These are phyloP conservation scores for Carposina sasakii DNA, from an alignment of 1,140 invertebrate species.

Conservation along the genomic window DNA sequence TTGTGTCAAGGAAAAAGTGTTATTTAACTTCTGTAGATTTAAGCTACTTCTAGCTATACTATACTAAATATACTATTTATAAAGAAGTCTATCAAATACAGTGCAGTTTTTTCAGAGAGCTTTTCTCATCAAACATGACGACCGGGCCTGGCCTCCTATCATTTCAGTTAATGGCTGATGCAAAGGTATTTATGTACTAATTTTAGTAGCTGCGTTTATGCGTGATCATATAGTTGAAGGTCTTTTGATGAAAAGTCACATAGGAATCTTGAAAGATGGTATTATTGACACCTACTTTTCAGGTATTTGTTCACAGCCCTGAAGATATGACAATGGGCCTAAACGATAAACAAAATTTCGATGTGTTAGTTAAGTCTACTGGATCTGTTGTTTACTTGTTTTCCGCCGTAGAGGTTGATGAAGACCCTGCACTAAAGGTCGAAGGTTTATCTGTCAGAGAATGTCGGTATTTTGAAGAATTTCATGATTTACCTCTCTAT, in stretches of 20 bases:
- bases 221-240: background rate
- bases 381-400: slow-evolving; percentile 31
- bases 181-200: slow-evolving; percentile 47
- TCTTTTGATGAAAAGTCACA: no score
- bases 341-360: slow-evolving; percentile 31
- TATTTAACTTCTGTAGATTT: no score
- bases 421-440: slow-evolving; percentile 54
- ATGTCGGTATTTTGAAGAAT: slow-evolving; percentile 70
- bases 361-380: slow-evolving; percentile 12
- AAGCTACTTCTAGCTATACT: no score
- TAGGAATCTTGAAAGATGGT: no score
- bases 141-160: slow-evolving; percentile 66
- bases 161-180: slow-evolving; percentile 54
- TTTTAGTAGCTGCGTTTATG: background rate
- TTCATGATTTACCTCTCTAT: slow-evolving; percentile 42
- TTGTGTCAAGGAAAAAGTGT: no score
- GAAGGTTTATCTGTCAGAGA: slow-evolving; percentile 52
- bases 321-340: slow-evolving; percentile 38
- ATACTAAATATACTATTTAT: no score
- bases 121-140: slow-evolving; percentile 39
- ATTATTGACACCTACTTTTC: background rate
- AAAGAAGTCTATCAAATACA: no score
- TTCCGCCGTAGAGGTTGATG: slow-evolving; percentile 66
- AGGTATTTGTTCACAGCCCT: slow-evolving; percentile 37
- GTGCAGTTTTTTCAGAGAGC: no score